These are phyloP conservation scores for Agonopterix subpropinquella DNA, from an alignment of 2,888 invertebrate species.

Conservation along the genomic window DNA sequence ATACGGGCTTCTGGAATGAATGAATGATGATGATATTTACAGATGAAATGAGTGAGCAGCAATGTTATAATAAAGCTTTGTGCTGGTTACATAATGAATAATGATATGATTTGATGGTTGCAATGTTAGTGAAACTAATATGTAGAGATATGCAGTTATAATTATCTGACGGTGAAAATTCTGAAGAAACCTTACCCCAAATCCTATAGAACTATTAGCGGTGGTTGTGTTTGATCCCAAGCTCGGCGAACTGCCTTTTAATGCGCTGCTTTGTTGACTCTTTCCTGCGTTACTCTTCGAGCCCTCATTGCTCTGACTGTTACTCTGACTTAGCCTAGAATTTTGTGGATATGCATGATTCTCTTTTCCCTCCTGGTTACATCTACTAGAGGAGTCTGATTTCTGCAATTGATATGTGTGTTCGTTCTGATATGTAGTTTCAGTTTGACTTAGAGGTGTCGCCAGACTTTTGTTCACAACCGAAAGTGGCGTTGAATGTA, in stretches of 20 bases:
- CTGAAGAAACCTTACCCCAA: constrained; percentile 51
- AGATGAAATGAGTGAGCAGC: constrained; percentile 35
- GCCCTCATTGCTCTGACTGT: constrained; percentile 53
- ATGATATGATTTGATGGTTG: not conserved
- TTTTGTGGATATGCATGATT: constrained; percentile 73
- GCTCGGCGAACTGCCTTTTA: constrained; percentile 63
- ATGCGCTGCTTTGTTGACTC: constrained; percentile 38
- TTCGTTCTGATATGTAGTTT: constrained; percentile 71
- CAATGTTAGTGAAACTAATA: not conserved
- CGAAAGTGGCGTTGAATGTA: constrained; percentile 70
- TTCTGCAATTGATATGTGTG: constrained; percentile 72
- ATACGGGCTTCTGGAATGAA: constrained; percentile 87
- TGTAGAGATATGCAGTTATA: not conserved
- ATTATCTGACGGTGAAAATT: not conserved
- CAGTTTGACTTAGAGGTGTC: constrained; percentile 77
- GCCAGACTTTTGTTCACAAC: constrained; percentile 79
- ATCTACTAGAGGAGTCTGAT: constrained; percentile 68
- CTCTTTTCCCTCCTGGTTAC: constrained; percentile 72
- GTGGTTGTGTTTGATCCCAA: constrained; percentile 51
- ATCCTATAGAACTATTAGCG: constrained; percentile 61
- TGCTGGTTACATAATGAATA: not conserved
- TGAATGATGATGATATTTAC: constrained; percentile 67
- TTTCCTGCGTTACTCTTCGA: constrained; percentile 44
- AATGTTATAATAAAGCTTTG: constrained; percentile 6
- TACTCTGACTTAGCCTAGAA: constrained; percentile 62